These are phyloP conservation scores for Spisula solida DNA, from an alignment of 2,888 invertebrate genomes.

Conservation along the genomic window DNA sequence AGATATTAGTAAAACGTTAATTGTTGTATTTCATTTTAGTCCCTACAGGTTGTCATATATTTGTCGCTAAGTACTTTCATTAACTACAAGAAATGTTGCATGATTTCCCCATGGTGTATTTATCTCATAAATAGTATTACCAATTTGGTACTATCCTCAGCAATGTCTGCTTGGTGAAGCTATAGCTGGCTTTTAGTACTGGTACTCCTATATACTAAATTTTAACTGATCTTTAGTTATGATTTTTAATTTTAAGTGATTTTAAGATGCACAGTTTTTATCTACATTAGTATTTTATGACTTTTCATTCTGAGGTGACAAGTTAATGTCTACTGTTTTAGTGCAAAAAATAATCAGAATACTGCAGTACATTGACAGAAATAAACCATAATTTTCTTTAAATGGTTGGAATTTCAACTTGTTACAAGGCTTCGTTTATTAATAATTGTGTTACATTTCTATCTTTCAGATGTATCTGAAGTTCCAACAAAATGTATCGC, in stretches of 20 bases:
- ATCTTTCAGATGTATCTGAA: constrained; percentile 88
- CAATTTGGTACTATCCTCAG: neutral
- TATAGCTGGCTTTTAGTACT: neutral
- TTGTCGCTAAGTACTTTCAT: neutral
- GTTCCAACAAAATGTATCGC: constrained; percentile 96
- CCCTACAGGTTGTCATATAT: neutral
- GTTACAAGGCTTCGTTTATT: too few relatives aligned
- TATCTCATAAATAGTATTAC: neutral
- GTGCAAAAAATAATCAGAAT: neutral
- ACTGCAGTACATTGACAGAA: too few relatives aligned
- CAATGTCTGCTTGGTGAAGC: neutral
- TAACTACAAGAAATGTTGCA: neutral
- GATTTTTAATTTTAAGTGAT: neutral
- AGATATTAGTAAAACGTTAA: too few relatives aligned
- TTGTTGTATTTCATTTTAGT: too few relatives aligned
- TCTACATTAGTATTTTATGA: too few relatives aligned
- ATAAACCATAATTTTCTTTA: too few relatives aligned
- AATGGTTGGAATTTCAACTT: too few relatives aligned
- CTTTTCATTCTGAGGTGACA: neutral
- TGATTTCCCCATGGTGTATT: neutral
- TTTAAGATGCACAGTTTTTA: neutral
- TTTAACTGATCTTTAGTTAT: neutral
- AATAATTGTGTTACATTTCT: too few relatives aligned
- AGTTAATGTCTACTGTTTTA: neutral
- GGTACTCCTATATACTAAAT: neutral